A percentile compares a stretch with the other conserved stretches of the same genome.
Evolutionary conservation across 1,140 invertebrate species (phyloP).

Genomic region (Drosophila gunungcola): DNA sequence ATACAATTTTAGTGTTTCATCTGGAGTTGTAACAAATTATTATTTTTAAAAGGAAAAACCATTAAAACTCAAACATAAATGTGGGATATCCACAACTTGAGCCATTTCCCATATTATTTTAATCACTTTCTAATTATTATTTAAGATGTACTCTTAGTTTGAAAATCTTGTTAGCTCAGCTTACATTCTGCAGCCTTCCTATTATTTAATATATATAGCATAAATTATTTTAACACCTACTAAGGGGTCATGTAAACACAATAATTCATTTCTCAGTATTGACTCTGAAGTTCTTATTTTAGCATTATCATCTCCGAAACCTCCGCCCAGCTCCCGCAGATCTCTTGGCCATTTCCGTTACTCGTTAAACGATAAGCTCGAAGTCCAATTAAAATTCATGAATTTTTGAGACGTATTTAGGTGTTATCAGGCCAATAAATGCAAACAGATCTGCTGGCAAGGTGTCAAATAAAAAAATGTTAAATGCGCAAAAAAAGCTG

Average conservation of each 20-base stretch:
- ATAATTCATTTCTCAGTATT: background rate
- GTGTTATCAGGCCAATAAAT: slow-evolving; percentile 48
- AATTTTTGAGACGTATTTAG: slow-evolving; percentile 20
- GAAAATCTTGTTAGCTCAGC: too few relatives aligned
- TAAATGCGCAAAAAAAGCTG: slow-evolving; percentile 58
- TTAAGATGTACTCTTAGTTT: too few relatives aligned
- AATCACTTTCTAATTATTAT: too few relatives aligned
- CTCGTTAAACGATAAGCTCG: slow-evolving; percentile 32
- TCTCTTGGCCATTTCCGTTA: slow-evolving; percentile 33
- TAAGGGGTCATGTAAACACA: slow-evolving; percentile 19
- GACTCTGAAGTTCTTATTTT: slow-evolving; percentile 1
- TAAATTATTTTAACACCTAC: slow-evolving; percentile 22
- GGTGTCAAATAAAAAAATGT: slow-evolving; percentile 56
- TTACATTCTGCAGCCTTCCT: background rate
- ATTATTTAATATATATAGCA: slow-evolving; percentile 2
- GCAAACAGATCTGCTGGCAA: slow-evolving; percentile 34
- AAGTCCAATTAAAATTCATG: slow-evolving; percentile 30
- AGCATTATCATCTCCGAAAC: slow-evolving; percentile 6
- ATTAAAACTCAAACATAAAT: too few relatives aligned
- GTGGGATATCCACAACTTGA: too few relatives aligned
- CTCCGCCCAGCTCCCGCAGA: slow-evolving; percentile 6
- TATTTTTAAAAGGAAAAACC: too few relatives aligned
- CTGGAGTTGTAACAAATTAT: too few relatives aligned
- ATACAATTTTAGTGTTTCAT: too few relatives aligned
- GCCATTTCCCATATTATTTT: too few relatives aligned